Evolutionary conservation across 2,113 vertebrate species (phyloP).

Genomic region (Ameiurus melas): DNA sequence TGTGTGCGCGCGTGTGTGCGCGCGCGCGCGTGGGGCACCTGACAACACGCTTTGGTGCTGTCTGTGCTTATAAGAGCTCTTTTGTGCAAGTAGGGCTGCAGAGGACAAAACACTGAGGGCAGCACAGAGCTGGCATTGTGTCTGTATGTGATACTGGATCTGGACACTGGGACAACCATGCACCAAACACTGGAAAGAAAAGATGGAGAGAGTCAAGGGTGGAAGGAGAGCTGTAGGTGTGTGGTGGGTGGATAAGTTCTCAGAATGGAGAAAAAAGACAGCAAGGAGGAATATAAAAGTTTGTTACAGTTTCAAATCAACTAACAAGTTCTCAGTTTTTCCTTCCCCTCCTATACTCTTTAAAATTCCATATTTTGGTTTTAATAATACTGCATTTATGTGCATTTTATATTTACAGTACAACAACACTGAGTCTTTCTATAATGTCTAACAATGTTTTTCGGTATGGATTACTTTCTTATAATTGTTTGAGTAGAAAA

Average conservation of each 20-base stretch:
- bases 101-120: conserved; percentile 60
- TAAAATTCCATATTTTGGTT: neutral
- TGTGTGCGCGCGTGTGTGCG: neutral
- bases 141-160: conserved; percentile 62
- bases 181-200: conserved; percentile 18
- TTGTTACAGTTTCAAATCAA: neutral
- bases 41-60: conserved; percentile 50
- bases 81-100: conserved; percentile 62
- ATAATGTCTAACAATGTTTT: neutral
- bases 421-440: neutral
- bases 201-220: conserved; percentile 6
- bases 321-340: neutral
- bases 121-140: conserved; percentile 71
- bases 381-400: neutral
- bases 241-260: conserved; percentile 9
- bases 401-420: neutral
- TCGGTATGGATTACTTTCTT: neutral
- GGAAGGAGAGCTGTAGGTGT: conserved; percentile 6
- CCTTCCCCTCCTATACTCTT: neutral
- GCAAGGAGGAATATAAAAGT: neutral
- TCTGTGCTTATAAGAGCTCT: conserved; percentile 60
- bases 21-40: conserved; percentile 54
- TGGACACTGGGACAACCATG: conserved; percentile 47
- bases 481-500: neutral
- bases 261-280: neutral